Conservation (phyloP, 2,797 vertebrate species). For the Phalloptychus januarius region DNA sequence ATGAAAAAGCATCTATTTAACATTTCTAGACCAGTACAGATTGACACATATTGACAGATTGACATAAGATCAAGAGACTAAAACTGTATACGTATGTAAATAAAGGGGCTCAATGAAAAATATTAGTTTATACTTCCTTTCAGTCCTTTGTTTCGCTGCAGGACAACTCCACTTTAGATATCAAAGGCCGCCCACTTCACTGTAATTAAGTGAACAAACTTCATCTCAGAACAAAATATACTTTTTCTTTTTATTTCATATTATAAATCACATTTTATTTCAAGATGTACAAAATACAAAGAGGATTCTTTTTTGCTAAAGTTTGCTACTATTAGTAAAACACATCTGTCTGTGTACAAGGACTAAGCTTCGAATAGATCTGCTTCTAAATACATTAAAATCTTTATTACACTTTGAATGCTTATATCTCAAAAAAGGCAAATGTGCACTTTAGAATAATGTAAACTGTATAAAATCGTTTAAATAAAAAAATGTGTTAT, state of each 20-base stretch:
- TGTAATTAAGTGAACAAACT: background rate
- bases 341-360: background rate
- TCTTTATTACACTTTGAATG: constrained; percentile 1
- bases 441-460: constrained; percentile 20
- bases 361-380: background rate
- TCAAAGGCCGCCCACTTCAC: background rate
- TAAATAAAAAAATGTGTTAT: constrained; percentile 1
- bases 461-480: constrained; percentile 13
- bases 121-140: background rate
- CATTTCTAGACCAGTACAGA: background rate
- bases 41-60: background rate
- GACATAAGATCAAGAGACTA: background rate
- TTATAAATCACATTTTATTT: constrained; percentile 24
- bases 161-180: background rate
- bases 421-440: background rate
- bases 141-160: background rate
- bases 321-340: constrained; percentile 21
- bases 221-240: background rate
- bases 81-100: background rate
- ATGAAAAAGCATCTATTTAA: background rate
- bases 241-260: constrained; percentile 30
- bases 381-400: constrained; percentile 13
- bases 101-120: background rate
- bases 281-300: constrained; percentile 30
- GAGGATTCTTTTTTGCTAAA: constrained; percentile 17